Evolutionary conservation across 2,888 invertebrate genomes (phyloP), one percentile per base, ranked within the genome.

Genomic region (Chaitophorus viminalis): DNA sequence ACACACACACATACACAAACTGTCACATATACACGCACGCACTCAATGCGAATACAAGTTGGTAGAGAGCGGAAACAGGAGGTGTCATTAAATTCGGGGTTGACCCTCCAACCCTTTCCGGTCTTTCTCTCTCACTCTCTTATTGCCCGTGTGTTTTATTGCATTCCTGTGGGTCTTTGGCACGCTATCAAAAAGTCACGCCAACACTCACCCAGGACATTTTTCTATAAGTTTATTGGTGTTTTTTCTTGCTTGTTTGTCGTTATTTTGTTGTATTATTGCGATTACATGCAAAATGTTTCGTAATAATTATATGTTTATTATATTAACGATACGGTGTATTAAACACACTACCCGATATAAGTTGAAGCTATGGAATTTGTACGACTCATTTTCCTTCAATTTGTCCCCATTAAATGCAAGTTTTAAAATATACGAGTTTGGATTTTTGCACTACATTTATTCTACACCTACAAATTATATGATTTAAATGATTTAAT

Each of bases 71-170:
- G 70, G 77, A 72, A 77, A 78, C 78, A 46, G 77, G 86, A 86
- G 86, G 77, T 78, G 86, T 86, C 86, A 86, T 86, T 86, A 86
- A 86, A 86, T 86, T 86, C 36, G 86, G 78, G 72, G 86, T 86
- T 86, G 54, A 84, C 85, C 85, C 78, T 76, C 68, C 77, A 14
- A 31, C 52, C 84, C 68, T 68, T 77, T 46, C 77, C 39, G 33
- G 46, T 52, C 77, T 33, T n/a, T 46, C 18, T 68, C 72, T 65
- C 60, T 46, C 18, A 52, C 72, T 65, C 60, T 54, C 74, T 9
- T 25, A 46, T 78, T 18, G 78, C 85, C 54, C 36, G 36, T 21
- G 86, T 78, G 36, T 86, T 86, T 86, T 86, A 86, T 86, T 70
- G 70, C 78, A 78, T 86, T 86, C 72, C 54, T 78, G 77, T 36